phyloP scores from a whole-genome alignment of 2,113 vertebrate species.

The Melanocharis versteri region DNA sequence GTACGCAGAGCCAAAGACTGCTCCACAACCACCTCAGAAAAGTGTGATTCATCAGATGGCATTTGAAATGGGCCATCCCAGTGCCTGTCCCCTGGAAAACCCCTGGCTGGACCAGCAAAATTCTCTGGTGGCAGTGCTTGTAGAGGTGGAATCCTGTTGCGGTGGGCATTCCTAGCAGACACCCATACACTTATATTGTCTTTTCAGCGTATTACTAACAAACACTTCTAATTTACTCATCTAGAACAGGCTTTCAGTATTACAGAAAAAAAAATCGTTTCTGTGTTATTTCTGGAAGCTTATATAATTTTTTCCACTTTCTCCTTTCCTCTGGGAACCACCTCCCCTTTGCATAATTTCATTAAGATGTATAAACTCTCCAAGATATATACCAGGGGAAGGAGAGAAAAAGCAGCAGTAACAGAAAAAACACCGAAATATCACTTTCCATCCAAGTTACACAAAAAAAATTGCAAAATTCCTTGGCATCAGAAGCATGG shows the following conservation, averaged over 20 bases:
- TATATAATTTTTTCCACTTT: neutral
- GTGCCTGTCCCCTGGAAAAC: neutral
- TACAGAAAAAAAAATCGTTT: neutral
- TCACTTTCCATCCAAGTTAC: neutral
- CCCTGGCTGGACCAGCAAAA: neutral
- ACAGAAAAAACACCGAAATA: neutral
- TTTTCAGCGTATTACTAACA: neutral
- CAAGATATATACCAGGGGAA: slow-evolving; percentile 23
- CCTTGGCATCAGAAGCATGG: neutral
- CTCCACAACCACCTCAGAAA: neutral
- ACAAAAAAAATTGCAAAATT: neutral
- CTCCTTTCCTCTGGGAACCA: slow-evolving; percentile 31
- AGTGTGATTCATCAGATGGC: neutral
- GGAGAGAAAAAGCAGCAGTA: neutral
- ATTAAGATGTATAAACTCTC: slow-evolving; percentile 32
- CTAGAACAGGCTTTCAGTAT: neutral
- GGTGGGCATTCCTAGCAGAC: neutral
- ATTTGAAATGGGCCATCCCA: neutral
- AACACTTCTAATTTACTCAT: neutral
- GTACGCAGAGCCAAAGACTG: neutral
- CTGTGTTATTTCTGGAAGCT: slow-evolving; percentile 53
- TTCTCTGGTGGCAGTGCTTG: neutral
- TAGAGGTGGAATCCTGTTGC: neutral
- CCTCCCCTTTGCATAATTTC: slow-evolving; percentile 3
- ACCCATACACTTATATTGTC: neutral